Base-by-base conservation (phyloP, 2,797 vertebrate genomes). In the Gymnoscopelus microlampas region DNA sequence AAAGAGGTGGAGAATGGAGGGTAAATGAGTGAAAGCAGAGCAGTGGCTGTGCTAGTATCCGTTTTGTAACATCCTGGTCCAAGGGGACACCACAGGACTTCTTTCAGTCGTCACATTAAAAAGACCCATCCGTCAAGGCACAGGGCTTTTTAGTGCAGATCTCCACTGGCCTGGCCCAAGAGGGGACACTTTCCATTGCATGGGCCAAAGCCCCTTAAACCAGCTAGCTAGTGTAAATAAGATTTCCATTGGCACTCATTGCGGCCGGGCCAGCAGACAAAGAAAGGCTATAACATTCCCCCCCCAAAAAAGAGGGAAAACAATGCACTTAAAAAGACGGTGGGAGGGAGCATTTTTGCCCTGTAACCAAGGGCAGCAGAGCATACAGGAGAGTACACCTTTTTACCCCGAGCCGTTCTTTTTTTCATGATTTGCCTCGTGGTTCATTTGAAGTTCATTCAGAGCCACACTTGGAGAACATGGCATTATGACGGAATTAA, bases 101-200 rank as follows among this genome's bases (percentile, higher is more conserved):
- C 80, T 89, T 90, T 90, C 75, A 89, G 81, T 69, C 84, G 84
- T 86, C 78, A 79, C 80, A 78, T 87, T 89, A 75, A 89, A 86
- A 88, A 79, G 77, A 80, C 60, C 69, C 81, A 89, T 91, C 84
- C 71, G 11, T 91, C 84, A 88, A 53, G 79, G 79, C 79, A 77
- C 74, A 32, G 35, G 10, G 76, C 63, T 70, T 44, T 53, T 70
- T 50, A 65, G 58, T 72, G 78, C 63, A 39, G 56, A 68, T 76
- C 79, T 68, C 80, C 6, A 26, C 71, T 73, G 73, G 73, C 82
- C 62, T 75, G 73, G 66, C 64, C 64, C 77, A 74, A 78, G 54
- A 68, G 57, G 59, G 67, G 71, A 76, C 77, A 81, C 78, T 85
- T 90, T 88, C 80, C 85, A 73, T 78, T 64, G 70, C 64, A 69